Conservation (phyloP, 2,888 invertebrate genomes). For the Neelides folsomi region DNA sequence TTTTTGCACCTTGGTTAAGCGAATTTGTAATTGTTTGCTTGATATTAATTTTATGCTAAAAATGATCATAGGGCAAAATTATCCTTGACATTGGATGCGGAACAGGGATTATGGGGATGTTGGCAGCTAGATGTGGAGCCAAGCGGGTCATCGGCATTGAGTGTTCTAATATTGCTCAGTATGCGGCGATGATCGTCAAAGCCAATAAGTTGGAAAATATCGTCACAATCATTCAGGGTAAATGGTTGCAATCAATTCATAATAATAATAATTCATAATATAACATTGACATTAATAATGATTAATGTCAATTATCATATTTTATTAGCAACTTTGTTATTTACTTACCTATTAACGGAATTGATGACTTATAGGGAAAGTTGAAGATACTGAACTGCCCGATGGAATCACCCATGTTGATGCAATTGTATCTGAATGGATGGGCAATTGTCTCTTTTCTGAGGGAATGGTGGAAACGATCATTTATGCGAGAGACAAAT, state of each 20-base stretch:
- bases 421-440: conserved; percentile 73
- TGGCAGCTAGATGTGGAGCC: not conserved
- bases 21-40: no score
- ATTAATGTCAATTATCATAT: no score
- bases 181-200: not conserved
- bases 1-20: no score
- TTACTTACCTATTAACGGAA: no score
- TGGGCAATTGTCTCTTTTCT: conserved; percentile 84
- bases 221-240: not conserved
- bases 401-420: conserved; percentile 52
- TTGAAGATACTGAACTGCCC: not conserved
- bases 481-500: conserved; percentile 93
- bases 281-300: no score
- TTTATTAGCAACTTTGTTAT: no score
- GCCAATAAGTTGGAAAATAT: not conserved
- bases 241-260: not conserved
- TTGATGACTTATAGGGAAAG: not conserved
- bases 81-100: conserved; percentile 4
- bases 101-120: conserved; percentile 2
- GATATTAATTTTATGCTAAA: no score
- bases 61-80: not conserved
- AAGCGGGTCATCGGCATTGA: conserved; percentile 1
- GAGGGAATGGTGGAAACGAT: conserved; percentile 99
- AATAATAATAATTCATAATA: not conserved
- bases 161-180: not conserved